These are phyloP conservation scores for Selenia dentaria DNA, from an alignment of 2,888 invertebrate genomes.

Conservation along the genomic window DNA sequence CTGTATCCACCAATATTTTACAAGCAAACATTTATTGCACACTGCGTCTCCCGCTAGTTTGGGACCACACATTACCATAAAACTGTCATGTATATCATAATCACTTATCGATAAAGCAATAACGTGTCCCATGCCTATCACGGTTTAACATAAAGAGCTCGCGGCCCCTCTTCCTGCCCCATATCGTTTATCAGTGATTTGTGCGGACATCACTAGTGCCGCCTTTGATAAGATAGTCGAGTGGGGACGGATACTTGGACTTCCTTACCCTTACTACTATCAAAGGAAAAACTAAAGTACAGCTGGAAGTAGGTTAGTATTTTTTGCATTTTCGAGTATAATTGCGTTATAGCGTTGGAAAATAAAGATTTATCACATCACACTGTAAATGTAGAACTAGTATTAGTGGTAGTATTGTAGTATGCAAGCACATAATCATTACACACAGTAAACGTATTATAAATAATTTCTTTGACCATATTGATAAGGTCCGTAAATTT, in stretches of 20 bases:
- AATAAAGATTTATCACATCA: no score
- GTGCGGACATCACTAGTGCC: conserved; percentile 19
- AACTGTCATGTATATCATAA: background rate
- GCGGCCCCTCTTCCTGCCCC: conserved; percentile 2
- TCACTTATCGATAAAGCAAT: conserved; percentile 17
- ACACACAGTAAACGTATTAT: no score
- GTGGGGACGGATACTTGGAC: background rate
- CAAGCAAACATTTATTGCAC: background rate
- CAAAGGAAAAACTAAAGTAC: conserved; percentile 3
- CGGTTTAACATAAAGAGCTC: conserved; percentile 13
- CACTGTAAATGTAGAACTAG: no score
- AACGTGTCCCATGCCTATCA: conserved; percentile 12
- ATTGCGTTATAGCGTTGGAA: no score
- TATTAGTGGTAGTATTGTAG: no score
- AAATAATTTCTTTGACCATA: no score
- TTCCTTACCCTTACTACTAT: background rate
- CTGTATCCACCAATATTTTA: no score
- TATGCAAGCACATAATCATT: no score
- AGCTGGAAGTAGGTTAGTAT: no score
- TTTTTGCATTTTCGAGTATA: no score
- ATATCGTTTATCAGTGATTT: conserved; percentile 25
- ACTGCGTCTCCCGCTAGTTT: background rate
- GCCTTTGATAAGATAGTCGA: conserved; percentile 7
- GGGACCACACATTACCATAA: background rate
- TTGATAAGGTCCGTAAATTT: no score